Evolutionary conservation across 2,888 invertebrate species (phyloP), one percentile per base, ranked within the genome.

Genomic region (Cataglyphis albicans): DNA sequence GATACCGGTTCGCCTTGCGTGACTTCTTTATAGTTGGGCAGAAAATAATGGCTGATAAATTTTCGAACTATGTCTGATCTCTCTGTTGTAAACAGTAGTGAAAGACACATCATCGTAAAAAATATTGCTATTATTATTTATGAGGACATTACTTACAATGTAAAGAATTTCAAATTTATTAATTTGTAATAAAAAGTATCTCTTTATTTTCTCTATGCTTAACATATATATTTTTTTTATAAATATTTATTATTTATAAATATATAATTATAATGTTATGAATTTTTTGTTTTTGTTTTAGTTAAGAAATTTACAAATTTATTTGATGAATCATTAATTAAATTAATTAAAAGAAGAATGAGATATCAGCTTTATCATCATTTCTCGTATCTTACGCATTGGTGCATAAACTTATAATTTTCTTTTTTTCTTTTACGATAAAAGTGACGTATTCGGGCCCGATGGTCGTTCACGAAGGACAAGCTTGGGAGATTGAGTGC

Each of bases 401-500:
- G 29, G 63, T 83, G 64, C 52, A 73, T 9, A 73, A 85, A 70
- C 52, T 84, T 82, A 84, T 57, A 86, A 64, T 83, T 85, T 82
- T 41, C 6, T 12, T 78, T 70, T 41, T 10, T 6, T 9, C n/a
- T 52, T 52, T 18, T 7, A n/a, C 7, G 52, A 41, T 55, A n/a
- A 72, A 83, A 93, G 93, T 93, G 86, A 90, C 82, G 80, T 93
- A 94, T 91, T 63, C 73, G 73, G 93, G 93, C 57, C 85, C 90
- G 63, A 6, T 82, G 82, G 64, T 65, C 80, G 91, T 94, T 44
- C 89, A 84, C 78, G 89, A 92, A 85, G 93, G 92, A 67, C 89
- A 92, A 72, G 80, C 92, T 52, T 94, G 94, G 94, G 90, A 83
- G 72, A 94, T 94, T 87, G 90, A 89, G 65, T 94, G 94, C 87